Percentiles rank a stretch among this genome's conserved stretches.
Conservation (phyloP, 2,797 vertebrate genomes). For the Chrosomus eos region DNA sequence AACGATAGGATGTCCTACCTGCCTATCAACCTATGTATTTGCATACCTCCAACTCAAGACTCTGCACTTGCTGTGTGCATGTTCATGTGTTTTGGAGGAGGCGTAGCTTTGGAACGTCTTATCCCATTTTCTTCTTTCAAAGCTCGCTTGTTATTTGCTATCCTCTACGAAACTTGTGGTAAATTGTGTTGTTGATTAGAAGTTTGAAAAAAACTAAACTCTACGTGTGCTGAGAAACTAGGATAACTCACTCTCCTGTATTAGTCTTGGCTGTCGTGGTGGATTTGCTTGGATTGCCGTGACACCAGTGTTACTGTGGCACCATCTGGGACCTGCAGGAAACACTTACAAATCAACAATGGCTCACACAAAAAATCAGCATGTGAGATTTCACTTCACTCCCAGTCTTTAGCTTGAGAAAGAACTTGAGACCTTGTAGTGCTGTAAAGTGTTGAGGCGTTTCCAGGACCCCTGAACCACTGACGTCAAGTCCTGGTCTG, state of each 20-base stretch:
- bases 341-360: not conserved
- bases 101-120: not conserved
- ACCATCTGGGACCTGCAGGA: conserved; percentile 89
- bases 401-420: not conserved
- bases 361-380: not conserved
- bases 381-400: not conserved
- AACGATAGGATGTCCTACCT: not conserved
- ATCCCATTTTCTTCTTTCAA: not conserved
- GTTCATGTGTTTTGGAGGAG: not conserved
- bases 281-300: conserved; percentile 89
- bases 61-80: not conserved
- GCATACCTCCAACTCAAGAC: not conserved
- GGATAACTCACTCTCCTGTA: conserved; percentile 92
- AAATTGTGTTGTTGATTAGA: not conserved
- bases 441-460: conserved; percentile 93
- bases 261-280: conserved; percentile 95
- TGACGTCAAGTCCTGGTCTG: conserved; percentile 95
- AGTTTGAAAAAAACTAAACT: not conserved
- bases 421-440: conserved; percentile 87
- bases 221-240: not conserved
- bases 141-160: not conserved
- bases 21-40: not conserved
- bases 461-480: conserved; percentile 94
- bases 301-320: conserved; percentile 93
- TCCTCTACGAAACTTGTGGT: not conserved